These are phyloP conservation scores for Hydrolagus affinis DNA, from an alignment of 2,113 vertebrate species.

Conservation along the genomic window DNA sequence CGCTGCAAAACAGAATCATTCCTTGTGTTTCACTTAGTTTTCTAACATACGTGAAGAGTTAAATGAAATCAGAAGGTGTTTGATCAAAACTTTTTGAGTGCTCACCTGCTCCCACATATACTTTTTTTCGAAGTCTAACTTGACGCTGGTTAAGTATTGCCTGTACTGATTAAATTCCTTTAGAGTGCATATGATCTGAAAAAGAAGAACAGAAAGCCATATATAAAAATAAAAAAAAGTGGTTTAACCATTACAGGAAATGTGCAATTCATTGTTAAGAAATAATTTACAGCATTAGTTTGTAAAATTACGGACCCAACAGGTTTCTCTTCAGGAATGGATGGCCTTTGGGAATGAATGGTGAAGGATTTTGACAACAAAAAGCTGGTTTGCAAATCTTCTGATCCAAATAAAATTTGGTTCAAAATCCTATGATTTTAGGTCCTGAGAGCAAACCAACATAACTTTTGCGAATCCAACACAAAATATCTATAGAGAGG, in stretches of 20 bases:
- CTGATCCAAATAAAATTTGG: too few relatives aligned
- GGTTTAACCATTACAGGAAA: neutral
- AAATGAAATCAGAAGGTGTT: neutral
- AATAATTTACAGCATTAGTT: neutral
- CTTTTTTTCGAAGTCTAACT: constrained; percentile 51
- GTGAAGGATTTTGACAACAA: too few relatives aligned
- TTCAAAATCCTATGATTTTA: too few relatives aligned
- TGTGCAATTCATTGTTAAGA: neutral
- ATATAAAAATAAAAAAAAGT: neutral
- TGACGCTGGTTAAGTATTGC: constrained; percentile 50
- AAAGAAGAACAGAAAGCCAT: neutral
- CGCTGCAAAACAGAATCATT: neutral
- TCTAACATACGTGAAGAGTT: neutral
- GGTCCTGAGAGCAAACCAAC: too few relatives aligned
- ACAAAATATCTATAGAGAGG: too few relatives aligned
- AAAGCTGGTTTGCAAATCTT: too few relatives aligned
- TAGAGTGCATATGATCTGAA: constrained; percentile 49
- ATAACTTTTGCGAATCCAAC: too few relatives aligned
- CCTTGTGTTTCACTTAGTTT: neutral
- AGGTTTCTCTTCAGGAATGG: too few relatives aligned
- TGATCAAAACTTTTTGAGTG: constrained; percentile 21
- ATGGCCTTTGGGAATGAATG: too few relatives aligned
- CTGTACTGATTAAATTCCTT: constrained; percentile 50
- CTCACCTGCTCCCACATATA: constrained; percentile 53
- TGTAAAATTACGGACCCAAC: too few relatives aligned